Evolutionary conservation across 2,113 vertebrate genomes (phyloP), one percentile per base, ranked within the genome.

Genomic region (Pholis gunnellus): DNA sequence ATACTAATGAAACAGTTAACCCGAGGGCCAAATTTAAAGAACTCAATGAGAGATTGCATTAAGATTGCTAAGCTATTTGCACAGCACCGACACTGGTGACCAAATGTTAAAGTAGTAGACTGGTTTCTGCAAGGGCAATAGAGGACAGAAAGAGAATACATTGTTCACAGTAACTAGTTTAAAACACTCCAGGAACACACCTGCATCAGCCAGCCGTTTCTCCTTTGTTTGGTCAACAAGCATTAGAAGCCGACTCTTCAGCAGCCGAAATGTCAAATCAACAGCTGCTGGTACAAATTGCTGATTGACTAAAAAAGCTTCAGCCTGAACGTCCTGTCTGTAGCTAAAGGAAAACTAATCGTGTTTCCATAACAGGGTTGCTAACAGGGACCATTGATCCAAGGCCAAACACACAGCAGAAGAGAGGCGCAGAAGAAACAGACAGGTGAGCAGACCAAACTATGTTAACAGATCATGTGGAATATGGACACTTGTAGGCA

Each of bases 361-460:
- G 9, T 83, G 93, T 94, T 92, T 84, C 83, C 92, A 91, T 73
- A 86, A 91, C 85, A 91, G 36, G 50, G 82, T 80, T 48, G 48
- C 80, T 65, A 85, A 67, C 72, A 13, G 67, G 25, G 25, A 73
- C 57, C 54, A 85, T 29, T 70, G 80, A 82, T 85, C 61, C 81
- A 81, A 91, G 87, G 88, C 72, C 83, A 84, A 69, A 78, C 40
- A 63, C n/a, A 57, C 67, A 1, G 34, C 60, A 59, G 56, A 70
- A 9, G 25, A 48, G 46, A 52, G 15, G 67, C 52, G n/a, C 60
- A 7, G n/a, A 17, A 56, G 25, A 44, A 59, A 56, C 48, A 67
- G 54, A 20, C 56, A 60, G 68, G 59, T 54, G 22, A 42, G 69
- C 20, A 63, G 46, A 65, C 59, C 40, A 61, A 84, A 81, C 70